Conservation (phyloP, 2,113 vertebrate species). For the Macquaria australasica region DNA sequence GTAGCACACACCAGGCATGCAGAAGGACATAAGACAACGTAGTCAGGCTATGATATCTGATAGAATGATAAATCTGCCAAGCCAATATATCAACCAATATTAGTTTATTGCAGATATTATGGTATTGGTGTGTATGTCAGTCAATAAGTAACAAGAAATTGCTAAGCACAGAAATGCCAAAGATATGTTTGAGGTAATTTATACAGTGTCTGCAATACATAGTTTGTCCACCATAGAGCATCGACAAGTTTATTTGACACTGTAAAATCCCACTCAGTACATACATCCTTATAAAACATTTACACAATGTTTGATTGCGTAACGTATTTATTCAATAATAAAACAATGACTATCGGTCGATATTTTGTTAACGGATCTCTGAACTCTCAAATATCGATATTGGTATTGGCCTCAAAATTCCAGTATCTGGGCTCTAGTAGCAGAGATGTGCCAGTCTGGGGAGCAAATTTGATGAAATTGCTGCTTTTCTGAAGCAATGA, state of each 20-base stretch:
- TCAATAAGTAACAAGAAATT: too few species aligned
- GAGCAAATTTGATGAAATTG: neutral
- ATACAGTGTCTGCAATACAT: too few species aligned
- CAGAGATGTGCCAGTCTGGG: neutral
- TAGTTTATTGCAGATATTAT: neutral
- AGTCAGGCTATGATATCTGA: neutral
- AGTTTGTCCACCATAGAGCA: too few species aligned
- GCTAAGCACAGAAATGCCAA: too few species aligned
- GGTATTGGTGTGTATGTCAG: too few species aligned
- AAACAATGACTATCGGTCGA: neutral
- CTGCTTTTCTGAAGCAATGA: constrained; percentile 18
- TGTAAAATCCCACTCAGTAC: too few species aligned
- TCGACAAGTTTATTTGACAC: too few species aligned
- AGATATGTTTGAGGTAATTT: too few species aligned
- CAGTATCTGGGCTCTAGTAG: neutral
- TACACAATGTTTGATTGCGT: too few species aligned
- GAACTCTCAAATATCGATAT: neutral
- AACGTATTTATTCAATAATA: neutral
- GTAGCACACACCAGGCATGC: neutral
- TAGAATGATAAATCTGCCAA: neutral
- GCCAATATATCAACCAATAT: neutral
- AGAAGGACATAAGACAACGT: neutral
- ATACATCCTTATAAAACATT: too few species aligned
- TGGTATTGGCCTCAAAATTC: neutral
- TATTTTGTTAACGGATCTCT: neutral